Conservation (phyloP, 92 coral and sea anemone genomes). For the Heteractis magnifica region DNA sequence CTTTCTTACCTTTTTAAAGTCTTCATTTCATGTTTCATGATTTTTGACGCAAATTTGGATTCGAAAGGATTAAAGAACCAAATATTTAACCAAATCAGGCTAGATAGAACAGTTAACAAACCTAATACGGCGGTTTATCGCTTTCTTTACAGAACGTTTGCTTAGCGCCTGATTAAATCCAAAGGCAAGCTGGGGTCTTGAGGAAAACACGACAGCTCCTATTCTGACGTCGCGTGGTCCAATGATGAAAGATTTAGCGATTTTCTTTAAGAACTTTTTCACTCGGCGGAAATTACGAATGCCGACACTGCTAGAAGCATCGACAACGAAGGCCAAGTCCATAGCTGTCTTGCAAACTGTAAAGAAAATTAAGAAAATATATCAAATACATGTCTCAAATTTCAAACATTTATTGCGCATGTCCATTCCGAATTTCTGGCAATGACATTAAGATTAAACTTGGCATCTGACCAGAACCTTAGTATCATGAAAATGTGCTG, state of each 20-base stretch:
- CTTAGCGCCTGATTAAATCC: slow-evolving; percentile 39
- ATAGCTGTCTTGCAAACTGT: slow-evolving; percentile 66
- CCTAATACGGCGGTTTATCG: slow-evolving; percentile 24
- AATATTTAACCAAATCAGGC: not conserved
- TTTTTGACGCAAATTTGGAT: not conserved
- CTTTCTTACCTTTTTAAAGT: too few species aligned
- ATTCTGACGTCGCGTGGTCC: slow-evolving; percentile 49
- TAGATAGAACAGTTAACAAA: not conserved
- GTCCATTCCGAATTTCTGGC: too few species aligned
- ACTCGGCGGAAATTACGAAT: slow-evolving; percentile 40
- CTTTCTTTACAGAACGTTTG: slow-evolving; percentile 26
- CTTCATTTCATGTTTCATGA: too few species aligned
- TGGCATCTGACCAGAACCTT: too few species aligned
- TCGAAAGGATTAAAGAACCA: not conserved
- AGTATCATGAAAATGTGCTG: too few species aligned
- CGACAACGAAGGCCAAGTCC: slow-evolving; percentile 79
- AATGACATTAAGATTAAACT: too few species aligned
- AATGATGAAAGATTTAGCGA: slow-evolving; percentile 56
- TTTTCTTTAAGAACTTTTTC: slow-evolving; percentile 47
- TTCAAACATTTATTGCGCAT: not conserved
- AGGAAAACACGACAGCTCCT: slow-evolving; percentile 49
- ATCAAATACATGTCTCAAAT: not conserved
- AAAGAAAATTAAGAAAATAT: not conserved
- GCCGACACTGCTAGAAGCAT: slow-evolving; percentile 59
- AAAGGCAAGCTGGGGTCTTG: slow-evolving; percentile 43